Evolutionary conservation across 2,113 vertebrate species (phyloP).

Genomic region (Cardinalis cardinalis): DNA sequence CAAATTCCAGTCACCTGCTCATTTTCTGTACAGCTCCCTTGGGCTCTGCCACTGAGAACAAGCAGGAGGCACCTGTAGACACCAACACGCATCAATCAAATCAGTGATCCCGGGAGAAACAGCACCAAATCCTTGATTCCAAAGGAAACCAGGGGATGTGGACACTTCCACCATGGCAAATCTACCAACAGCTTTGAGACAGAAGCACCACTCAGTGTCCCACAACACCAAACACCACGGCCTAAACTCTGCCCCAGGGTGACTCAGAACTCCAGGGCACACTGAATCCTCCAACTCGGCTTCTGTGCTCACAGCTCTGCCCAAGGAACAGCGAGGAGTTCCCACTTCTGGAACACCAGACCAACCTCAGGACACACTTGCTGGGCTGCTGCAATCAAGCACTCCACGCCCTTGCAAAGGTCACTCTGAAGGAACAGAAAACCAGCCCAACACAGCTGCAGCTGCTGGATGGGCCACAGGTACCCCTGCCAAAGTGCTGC

Average conservation of each 20-base stretch:
- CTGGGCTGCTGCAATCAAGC: neutral
- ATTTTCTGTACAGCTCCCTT: neutral
- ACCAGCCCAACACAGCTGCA: neutral
- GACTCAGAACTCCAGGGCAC: neutral
- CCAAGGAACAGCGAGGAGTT: neutral
- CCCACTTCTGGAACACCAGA: neutral
- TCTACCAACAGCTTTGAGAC: neutral
- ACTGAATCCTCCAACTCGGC: neutral
- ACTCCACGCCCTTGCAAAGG: neutral
- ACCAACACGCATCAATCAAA: neutral
- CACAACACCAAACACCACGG: neutral
- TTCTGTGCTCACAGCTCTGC: neutral
- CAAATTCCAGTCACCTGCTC: neutral
- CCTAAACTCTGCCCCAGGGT: accelerated
- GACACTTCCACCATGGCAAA: neutral
- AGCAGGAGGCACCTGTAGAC: neutral
- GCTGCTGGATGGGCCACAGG: neutral
- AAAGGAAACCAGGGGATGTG: neutral
- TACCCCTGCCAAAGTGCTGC: accelerated
- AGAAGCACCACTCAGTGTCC: neutral
- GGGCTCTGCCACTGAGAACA: neutral
- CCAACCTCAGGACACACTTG: neutral
- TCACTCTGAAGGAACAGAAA: neutral
- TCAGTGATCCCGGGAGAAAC: neutral
- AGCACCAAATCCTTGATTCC: neutral